These are phyloP conservation scores for Platichthys flesus DNA, from an alignment of 2,113 vertebrate species.

Conservation along the genomic window DNA sequence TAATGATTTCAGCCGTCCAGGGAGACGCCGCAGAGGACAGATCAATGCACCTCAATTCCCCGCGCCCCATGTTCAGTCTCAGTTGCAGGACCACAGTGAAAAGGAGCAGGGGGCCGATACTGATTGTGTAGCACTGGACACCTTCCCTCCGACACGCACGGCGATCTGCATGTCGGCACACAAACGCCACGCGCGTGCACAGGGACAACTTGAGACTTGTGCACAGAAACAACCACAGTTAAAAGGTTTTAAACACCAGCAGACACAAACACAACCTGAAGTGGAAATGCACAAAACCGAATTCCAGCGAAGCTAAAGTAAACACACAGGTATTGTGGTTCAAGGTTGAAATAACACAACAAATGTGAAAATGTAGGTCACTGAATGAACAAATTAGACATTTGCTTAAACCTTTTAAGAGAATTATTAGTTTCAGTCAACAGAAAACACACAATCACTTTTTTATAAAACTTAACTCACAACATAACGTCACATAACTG, in stretches of 20 bases:
- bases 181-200: constrained; percentile 14
- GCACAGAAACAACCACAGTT: constrained; percentile 14
- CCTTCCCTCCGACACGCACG: constrained; percentile 33
- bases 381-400: too few relatives aligned
- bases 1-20: constrained; percentile 83
- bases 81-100: constrained; percentile 74
- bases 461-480: too few relatives aligned
- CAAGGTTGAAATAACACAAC: too few relatives aligned
- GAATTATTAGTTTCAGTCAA: too few relatives aligned
- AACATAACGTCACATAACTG: too few relatives aligned
- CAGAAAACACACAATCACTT: too few relatives aligned
- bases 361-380: too few relatives aligned
- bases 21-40: constrained; percentile 77
- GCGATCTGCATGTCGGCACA: constrained; percentile 50
- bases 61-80: constrained; percentile 73
- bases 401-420: too few relatives aligned
- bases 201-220: constrained; percentile 18
- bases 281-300: neutral
- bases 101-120: constrained; percentile 60
- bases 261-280: neutral
- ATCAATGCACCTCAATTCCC: constrained; percentile 86
- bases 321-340: neutral
- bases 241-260: constrained; percentile 24
- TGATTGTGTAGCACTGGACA: constrained; percentile 54
- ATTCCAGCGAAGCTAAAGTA: neutral